phyloP scores from a whole-genome alignment of 2,888 invertebrate species.

The Helicoverpa assulta region DNA sequence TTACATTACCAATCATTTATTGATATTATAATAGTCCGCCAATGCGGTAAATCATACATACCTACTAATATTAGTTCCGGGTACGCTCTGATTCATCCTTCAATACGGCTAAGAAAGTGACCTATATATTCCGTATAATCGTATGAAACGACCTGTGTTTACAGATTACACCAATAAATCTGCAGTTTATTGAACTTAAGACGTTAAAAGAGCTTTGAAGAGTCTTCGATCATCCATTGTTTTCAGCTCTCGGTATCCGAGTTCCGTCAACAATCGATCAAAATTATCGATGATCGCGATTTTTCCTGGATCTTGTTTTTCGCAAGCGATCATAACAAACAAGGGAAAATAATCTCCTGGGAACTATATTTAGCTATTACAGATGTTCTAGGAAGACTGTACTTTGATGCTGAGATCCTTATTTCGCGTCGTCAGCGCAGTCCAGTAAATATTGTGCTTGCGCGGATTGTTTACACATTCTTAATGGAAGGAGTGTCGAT shows the following conservation, averaged over 20 bases:
- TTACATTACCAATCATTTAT: too few relatives aligned
- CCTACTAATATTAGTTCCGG: too few relatives aligned
- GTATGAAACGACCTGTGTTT: slow-evolving; percentile 11
- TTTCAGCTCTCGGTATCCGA: slow-evolving; percentile 20
- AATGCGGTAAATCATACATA: too few relatives aligned
- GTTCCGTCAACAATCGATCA: slow-evolving; percentile 52
- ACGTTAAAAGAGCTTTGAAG: slow-evolving; percentile 15
- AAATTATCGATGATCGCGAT: slow-evolving; percentile 51
- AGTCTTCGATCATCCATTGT: slow-evolving; percentile 32
- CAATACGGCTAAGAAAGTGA: slow-evolving; percentile 8
- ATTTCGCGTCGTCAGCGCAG: slow-evolving; percentile 51
- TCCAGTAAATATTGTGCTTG: slow-evolving; percentile 60
- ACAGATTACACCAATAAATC: slow-evolving; percentile 8
- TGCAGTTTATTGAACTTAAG: slow-evolving; percentile 23
- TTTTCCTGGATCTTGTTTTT: slow-evolving; percentile 40
- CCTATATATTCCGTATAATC: slow-evolving; percentile 16
- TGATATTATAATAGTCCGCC: too few relatives aligned
- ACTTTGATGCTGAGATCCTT: slow-evolving; percentile 64
- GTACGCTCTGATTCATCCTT: slow-evolving; percentile 16
- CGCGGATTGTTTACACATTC: slow-evolving; percentile 45
- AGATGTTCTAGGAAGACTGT: slow-evolving; percentile 65
- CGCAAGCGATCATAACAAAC: slow-evolving; percentile 32
- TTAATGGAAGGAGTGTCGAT: slow-evolving; percentile 45
- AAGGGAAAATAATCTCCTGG: slow-evolving; percentile 36
- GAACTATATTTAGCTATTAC: slow-evolving; percentile 54